Base-by-base conservation (phyloP, 53 echinoderm and acorn worm species). In the Echinometra lucunter region DNA sequence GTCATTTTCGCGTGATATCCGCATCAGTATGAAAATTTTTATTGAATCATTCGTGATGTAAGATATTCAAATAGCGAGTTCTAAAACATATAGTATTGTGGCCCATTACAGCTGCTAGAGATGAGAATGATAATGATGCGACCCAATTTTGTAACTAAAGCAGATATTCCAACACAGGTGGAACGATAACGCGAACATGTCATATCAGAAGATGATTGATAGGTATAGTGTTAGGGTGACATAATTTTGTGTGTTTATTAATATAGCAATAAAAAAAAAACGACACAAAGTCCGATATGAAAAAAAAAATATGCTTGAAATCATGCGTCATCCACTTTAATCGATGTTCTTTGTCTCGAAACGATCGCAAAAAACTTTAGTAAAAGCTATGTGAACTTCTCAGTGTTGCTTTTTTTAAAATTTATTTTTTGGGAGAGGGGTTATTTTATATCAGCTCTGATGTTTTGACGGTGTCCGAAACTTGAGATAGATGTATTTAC, bases 1-100 rank as follows among this genome's bases (percentile, higher is more conserved):
- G 85, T 85, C 85, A 85, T 85, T 85, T 49, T 85, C 85, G 27
- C n/a, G 49, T 49, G 27, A 47, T 85, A 85, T 49, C 81, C 44
- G 81, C 44, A 38, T 44, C 40, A 81, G 40, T 17, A 81, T 81
- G 81, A 23, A 81, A n/a, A 81, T 85, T 12, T 47, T 85, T 85
- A 47, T 85, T 49, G n/a, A 85, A 85, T 85, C n/a, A 47, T 49
- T 25, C 11, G 27, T 30, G 27, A 85, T 47, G 85, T 2, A 85
- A 47, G 45, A 25, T 85, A 47, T 85, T 45, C 49, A 28, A 47
- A 40, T 78, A 42, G 38, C 19, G 42, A 78, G 78, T 16, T 19
- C 18, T 42, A 18, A 0, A 37, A 37, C 74, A 42, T 42, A 17
- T 38, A 40, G 4, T 40, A 38, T 38, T 1, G 38, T 4, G 21